Evolutionary conservation across 2,797 vertebrate genomes (phyloP).

Genomic region (Cuculus canorus): DNA sequence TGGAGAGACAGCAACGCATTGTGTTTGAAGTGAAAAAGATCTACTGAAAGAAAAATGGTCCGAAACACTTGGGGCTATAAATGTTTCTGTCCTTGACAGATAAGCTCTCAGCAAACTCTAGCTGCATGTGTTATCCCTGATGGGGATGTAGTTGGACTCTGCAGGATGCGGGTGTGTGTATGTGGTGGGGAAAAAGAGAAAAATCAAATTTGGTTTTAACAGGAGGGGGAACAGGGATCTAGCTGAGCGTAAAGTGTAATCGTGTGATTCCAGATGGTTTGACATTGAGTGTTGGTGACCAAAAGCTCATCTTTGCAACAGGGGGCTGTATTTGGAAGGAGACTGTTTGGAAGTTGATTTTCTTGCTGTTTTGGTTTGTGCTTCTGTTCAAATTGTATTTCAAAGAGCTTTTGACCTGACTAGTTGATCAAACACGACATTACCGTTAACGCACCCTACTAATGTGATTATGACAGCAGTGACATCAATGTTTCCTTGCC

Average conservation of each 20-base stretch:
- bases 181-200: not conserved
- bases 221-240: rapidly evolving
- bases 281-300: not conserved
- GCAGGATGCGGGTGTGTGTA: not conserved
- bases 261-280: not conserved
- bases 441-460: not conserved
- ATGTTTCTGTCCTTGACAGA: conserved; percentile 15
- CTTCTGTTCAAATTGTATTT: not conserved
- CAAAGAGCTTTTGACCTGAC: not conserved
- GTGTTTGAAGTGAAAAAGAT: not conserved
- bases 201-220: not conserved
- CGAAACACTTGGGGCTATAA: not conserved
- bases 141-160: not conserved
- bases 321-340: not conserved
- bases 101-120: not conserved
- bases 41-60: not conserved
- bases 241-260: not conserved
- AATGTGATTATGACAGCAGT: conserved; percentile 48
- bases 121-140: not conserved
- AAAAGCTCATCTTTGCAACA: not conserved
- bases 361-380: not conserved
- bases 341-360: not conserved
- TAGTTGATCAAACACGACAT: conserved; percentile 49
- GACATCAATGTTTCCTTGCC: conserved; percentile 60
- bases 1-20: not conserved